Evolutionary conservation across 2,888 invertebrate species (phyloP).

Genomic region (Dimorphilus gyrociliatus): DNA sequence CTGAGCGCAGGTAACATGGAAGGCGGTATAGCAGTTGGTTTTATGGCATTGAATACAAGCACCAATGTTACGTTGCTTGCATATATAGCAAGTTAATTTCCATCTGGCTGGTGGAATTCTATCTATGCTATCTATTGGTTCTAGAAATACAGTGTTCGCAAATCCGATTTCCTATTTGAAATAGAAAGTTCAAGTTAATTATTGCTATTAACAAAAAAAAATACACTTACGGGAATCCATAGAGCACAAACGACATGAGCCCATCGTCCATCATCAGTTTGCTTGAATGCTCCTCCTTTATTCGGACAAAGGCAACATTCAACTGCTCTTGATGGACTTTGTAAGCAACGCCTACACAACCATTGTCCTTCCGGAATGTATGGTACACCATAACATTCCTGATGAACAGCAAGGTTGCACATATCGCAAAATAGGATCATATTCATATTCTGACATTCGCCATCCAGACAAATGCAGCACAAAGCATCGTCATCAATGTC

Average conservation of each 20-base stretch:
- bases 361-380: conserved; percentile 95
- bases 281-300: conserved; percentile 94
- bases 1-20: conserved; percentile 97
- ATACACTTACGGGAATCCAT: conserved; percentile 90
- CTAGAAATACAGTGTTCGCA: conserved; percentile 88
- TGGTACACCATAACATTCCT: conserved; percentile 91
- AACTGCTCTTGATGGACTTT: conserved; percentile 80
- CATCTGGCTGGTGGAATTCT: conserved; percentile 87
- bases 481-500: conserved; percentile 87
- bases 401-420: conserved; percentile 97
- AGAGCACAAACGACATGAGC: conserved; percentile 96
- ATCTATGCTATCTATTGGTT: conserved; percentile 91
- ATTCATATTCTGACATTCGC: conserved; percentile 94
- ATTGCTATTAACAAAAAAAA: conserved; percentile 43
- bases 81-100: conserved; percentile 91
- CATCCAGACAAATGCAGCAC: conserved; percentile 96
- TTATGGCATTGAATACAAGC: conserved; percentile 97
- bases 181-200: neutral
- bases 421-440: conserved; percentile 98
- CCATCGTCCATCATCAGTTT: conserved; percentile 86
- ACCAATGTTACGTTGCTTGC: conserved; percentile 55
- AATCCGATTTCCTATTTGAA: conserved; percentile 48
- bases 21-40: conserved; percentile 86
- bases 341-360: conserved; percentile 84
- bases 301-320: conserved; percentile 96